A percentile compares a stretch with the other conserved stretches of the same genome.
Evolutionary conservation across 2,888 invertebrate species (phyloP).

Genomic region (Idaea dimidiata): DNA sequence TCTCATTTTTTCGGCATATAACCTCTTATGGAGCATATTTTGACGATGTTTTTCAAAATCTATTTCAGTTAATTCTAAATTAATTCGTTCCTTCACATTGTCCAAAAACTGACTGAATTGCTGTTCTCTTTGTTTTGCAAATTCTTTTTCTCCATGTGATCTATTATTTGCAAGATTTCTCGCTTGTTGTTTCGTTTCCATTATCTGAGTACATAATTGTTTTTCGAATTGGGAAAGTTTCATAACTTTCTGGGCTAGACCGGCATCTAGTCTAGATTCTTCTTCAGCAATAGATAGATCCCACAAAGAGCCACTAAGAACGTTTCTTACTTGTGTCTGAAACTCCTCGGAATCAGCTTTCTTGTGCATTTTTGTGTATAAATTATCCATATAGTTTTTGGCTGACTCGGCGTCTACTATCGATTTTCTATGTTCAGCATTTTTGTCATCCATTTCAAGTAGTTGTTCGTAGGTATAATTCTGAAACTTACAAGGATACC

Average conservation of each 20-base stretch:
- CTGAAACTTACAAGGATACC: slow-evolving; percentile 57
- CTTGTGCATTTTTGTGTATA: slow-evolving; percentile 66
- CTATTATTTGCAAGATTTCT: slow-evolving; percentile 78
- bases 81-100: slow-evolving; percentile 63
- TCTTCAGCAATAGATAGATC: slow-evolving; percentile 74
- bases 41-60: slow-evolving; percentile 77
- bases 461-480: slow-evolving; percentile 68
- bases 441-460: slow-evolving; percentile 52
- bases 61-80: slow-evolving; percentile 72
- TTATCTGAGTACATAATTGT: slow-evolving; percentile 82
- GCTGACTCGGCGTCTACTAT: slow-evolving; percentile 64
- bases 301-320: slow-evolving; percentile 76
- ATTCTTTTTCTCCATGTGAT: slow-evolving; percentile 71
- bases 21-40: slow-evolving; percentile 71
- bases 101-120: slow-evolving; percentile 71
- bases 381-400: slow-evolving; percentile 69
- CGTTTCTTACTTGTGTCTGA: slow-evolving; percentile 73
- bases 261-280: slow-evolving; percentile 72
- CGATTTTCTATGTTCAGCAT: slow-evolving; percentile 45
- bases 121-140: slow-evolving; percentile 70
- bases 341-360: slow-evolving; percentile 66
- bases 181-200: slow-evolving; percentile 82
- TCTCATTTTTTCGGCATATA: slow-evolving; percentile 78
- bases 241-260: slow-evolving; percentile 78
- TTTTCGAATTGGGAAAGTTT: slow-evolving; percentile 84